Evolutionary conservation across 2,888 invertebrate species (phyloP).

Genomic region (Tenthredo scrophulariae): DNA sequence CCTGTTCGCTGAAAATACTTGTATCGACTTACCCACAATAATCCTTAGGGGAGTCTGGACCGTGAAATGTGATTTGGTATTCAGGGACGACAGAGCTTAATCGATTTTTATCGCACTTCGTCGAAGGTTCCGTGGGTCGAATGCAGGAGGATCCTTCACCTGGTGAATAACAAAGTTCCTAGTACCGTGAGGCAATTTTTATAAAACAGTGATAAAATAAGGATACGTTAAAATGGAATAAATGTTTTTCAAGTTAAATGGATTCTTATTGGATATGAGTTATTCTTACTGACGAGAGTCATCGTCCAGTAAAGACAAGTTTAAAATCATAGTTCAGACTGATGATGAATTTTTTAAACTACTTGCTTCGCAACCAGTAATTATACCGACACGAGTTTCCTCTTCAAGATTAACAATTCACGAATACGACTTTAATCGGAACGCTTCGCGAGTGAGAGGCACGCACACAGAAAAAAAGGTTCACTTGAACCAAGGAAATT

Average conservation of each 20-base stretch:
- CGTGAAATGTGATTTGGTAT: slow-evolving; percentile 45
- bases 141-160: slow-evolving; percentile 3
- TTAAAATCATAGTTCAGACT: slow-evolving; percentile 19
- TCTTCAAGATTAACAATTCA: slow-evolving; percentile 20
- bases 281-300: neutral
- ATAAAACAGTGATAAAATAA: neutral
- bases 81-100: slow-evolving; percentile 36
- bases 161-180: slow-evolving; percentile 34
- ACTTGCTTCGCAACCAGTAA: slow-evolving; percentile 6
- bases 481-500: too few relatives aligned
- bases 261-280: neutral
- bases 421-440: slow-evolving; percentile 36
- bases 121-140: slow-evolving; percentile 43
- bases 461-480: too few relatives aligned
- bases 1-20: slow-evolving; percentile 43
- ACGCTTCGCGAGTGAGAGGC: neutral
- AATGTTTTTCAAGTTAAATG: neutral
- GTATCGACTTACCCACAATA: neutral
- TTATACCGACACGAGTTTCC: slow-evolving; percentile 25
- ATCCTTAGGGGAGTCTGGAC: slow-evolving; percentile 16
- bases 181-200: neutral
- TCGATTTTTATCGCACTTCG: slow-evolving; percentile 49
- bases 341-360: slow-evolving; percentile 32
- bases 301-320: slow-evolving; percentile 6
- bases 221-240: neutral